Evolutionary conservation across 2,888 invertebrate species (phyloP).

Genomic region (Mesorhabditis spiculigera): DNA sequence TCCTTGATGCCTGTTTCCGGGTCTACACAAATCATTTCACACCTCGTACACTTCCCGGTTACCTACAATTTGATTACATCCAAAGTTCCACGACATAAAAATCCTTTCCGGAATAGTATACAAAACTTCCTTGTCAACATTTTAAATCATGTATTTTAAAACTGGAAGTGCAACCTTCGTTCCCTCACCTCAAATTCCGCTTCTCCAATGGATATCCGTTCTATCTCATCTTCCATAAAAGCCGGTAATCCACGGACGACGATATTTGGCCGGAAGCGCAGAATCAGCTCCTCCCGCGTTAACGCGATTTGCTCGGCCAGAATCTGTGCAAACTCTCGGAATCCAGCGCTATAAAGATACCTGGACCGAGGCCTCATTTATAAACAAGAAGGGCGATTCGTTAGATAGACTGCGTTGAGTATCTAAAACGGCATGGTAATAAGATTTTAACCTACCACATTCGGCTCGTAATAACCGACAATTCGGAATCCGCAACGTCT

Average conservation of each 20-base stretch:
- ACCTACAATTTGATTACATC: slow-evolving; percentile 32
- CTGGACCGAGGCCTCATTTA: slow-evolving; percentile 74
- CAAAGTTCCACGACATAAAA: neutral
- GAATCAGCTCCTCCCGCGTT: slow-evolving; percentile 57
- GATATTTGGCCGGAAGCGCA: slow-evolving; percentile 86
- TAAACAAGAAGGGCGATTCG: slow-evolving; percentile 79
- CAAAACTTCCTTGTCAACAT: too few species aligned
- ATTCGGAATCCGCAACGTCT: slow-evolving; percentile 26
- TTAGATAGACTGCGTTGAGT: slow-evolving; percentile 67
- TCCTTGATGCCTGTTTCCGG: slow-evolving; percentile 74
- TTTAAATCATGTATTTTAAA: neutral
- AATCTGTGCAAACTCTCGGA: neutral
- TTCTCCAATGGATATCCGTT: slow-evolving; percentile 69
- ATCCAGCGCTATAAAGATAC: slow-evolving; percentile 5
- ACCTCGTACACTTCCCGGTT: slow-evolving; percentile 76
- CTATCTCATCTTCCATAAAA: slow-evolving; percentile 77
- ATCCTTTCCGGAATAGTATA: neutral
- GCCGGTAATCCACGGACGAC: slow-evolving; percentile 70
- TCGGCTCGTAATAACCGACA: slow-evolving; percentile 24
- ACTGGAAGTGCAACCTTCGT: neutral
- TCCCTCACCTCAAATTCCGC: slow-evolving; percentile 40
- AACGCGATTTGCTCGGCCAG: neutral
- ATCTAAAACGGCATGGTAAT: slow-evolving; percentile 17
- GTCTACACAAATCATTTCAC: slow-evolving; percentile 92
- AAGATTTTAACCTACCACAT: slow-evolving; percentile 16